Conservation (phyloP, 2,797 vertebrate genomes). For the Cryptoblepharus egeriae region DNA sequence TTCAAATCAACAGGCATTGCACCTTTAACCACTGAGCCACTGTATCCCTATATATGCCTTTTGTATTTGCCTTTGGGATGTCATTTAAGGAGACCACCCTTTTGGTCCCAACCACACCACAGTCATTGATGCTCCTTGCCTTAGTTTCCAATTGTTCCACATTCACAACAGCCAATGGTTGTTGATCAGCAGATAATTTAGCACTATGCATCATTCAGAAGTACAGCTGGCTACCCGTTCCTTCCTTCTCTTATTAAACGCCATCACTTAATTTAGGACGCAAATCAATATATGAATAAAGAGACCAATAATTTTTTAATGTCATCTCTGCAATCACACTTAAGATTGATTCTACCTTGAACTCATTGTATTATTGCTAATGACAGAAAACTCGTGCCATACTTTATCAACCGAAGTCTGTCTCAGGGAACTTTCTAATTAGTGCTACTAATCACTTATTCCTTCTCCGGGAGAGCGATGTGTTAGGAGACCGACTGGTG, state of each 20-base stretch:
- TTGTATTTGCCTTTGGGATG: not conserved
- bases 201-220: not conserved
- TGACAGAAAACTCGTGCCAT: slow-evolving; percentile 57
- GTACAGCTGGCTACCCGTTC: not conserved
- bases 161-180: slow-evolving; percentile 45
- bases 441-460: slow-evolving; percentile 77
- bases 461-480: slow-evolving; percentile 64
- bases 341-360: slow-evolving; percentile 70
- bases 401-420: slow-evolving; percentile 71
- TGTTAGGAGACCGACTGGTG: slow-evolving; percentile 66
- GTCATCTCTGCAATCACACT: slow-evolving; percentile 55
- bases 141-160: slow-evolving; percentile 43
- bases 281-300: slow-evolving; percentile 69
- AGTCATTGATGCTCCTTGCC: too few species aligned
- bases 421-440: slow-evolving; percentile 77
- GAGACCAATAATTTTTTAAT: slow-evolving; percentile 63
- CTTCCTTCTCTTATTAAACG: slow-evolving; percentile 59
- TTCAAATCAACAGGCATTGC: too few species aligned
- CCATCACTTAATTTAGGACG: slow-evolving; percentile 64
- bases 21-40: too few species aligned
- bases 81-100: not conserved
- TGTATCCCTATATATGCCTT: too few species aligned
- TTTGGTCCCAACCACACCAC: not conserved
- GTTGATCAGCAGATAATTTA: slow-evolving; percentile 59
- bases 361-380: slow-evolving; percentile 67